Evolutionary conservation across 2,888 invertebrate genomes (phyloP).

Genomic region (Megamerina dolium): DNA sequence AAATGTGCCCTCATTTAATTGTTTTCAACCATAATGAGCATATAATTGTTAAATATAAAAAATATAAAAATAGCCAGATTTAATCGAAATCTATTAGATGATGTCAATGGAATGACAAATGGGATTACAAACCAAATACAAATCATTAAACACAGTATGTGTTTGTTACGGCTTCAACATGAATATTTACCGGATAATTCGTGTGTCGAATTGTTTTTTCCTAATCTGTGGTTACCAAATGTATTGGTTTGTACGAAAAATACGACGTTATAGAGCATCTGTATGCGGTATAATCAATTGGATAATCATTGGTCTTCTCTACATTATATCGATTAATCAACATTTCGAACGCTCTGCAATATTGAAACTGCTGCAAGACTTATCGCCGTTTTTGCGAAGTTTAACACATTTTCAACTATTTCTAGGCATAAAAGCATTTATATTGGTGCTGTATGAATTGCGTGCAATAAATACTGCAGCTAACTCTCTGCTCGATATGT

Average conservation of each 20-base stretch:
- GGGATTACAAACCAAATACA: no score
- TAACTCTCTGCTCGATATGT: constrained; percentile 20
- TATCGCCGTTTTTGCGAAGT: constrained; percentile 33
- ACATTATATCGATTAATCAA: constrained; percentile 31
- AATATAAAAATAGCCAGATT: no score
- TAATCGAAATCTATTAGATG: no score
- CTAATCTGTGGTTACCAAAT: constrained; percentile 28
- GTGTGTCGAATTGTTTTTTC: constrained; percentile 24
- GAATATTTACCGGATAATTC: constrained; percentile 29
- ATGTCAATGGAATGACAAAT: no score
- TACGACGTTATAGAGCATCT: constrained; percentile 22
- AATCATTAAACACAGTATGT: no score
- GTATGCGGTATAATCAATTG: constrained; percentile 22
- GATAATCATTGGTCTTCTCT: constrained; percentile 21
- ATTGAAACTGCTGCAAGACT: constrained; percentile 28
- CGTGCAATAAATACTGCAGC: constrained; percentile 22
- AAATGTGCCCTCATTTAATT: no score
- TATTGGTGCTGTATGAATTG: constrained; percentile 28
- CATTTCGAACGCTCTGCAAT: constrained; percentile 32
- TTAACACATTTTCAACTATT: constrained; percentile 32
- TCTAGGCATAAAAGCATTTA: constrained; percentile 32
- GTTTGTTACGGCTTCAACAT: no score
- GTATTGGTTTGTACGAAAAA: constrained; percentile 23
- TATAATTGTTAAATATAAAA: no score
- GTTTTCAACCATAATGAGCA: no score